These are phyloP conservation scores for Parauchenoglanis ngamensis DNA, from an alignment of 2,797 vertebrate species.

Conservation along the genomic window DNA sequence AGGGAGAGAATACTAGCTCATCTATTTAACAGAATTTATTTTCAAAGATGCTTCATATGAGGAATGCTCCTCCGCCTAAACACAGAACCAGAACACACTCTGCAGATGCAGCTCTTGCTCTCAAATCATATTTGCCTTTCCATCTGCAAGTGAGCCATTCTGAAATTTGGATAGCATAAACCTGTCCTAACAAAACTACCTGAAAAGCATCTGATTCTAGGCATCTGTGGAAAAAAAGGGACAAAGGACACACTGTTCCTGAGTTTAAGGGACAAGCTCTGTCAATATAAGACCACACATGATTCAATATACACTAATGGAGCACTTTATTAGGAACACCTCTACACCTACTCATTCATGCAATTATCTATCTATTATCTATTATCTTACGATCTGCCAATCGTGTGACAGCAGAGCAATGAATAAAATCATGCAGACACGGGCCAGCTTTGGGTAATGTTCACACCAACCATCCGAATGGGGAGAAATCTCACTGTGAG, in stretches of 20 bases:
- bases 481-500: neutral
- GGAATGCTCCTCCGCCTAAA: constrained; percentile 33
- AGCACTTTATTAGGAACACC: neutral
- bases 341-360: neutral
- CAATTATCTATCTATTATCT: neutral
- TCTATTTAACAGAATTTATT: constrained; percentile 53
- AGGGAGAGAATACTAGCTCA: constrained; percentile 46
- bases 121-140: constrained; percentile 26
- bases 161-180: constrained; percentile 10
- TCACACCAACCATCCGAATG: neutral
- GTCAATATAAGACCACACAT: neutral
- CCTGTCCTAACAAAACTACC: neutral
- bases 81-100: constrained; percentile 31
- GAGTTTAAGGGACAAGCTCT: neutral
- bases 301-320: neutral
- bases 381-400: neutral
- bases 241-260: neutral
- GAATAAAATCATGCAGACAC: neutral
- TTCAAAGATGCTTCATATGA: constrained; percentile 19
- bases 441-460: neutral
- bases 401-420: neutral
- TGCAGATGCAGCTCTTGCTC: constrained; percentile 15
- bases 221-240: neutral
- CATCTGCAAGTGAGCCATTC: neutral
- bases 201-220: neutral